Percentiles rank a stretch among this genome's conserved stretches.
Evolutionary conservation across 2,797 vertebrate species (phyloP).

Genomic region (Intellagama lesueurii): DNA sequence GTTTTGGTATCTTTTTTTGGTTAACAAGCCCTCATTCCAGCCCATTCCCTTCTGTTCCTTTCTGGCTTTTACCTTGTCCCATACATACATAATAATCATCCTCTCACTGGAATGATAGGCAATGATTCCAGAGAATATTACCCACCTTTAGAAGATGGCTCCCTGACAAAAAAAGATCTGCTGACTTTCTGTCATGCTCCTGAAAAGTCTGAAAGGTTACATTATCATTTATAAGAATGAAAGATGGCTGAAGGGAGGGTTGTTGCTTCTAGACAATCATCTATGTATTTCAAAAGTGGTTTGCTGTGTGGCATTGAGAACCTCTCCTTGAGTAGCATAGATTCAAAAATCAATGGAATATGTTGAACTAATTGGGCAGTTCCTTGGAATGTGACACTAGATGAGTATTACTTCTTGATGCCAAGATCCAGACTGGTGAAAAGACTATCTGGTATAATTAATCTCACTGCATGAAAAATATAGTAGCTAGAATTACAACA

Average conservation of each 20-base stretch:
- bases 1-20: too few relatives aligned
- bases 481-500: too few relatives aligned
- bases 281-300: neutral
- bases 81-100: constrained; percentile 16
- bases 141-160: neutral
- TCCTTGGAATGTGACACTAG: neutral
- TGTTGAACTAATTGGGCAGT: neutral
- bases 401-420: neutral
- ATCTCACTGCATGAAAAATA: too few relatives aligned
- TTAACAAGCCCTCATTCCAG: too few relatives aligned
- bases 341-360: neutral
- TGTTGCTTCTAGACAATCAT: neutral
- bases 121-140: constrained; percentile 15
- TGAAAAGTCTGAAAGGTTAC: neutral
- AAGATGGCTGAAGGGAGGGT: neutral
- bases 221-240: neutral
- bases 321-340: neutral
- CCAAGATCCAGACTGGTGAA: neutral
- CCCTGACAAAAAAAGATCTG: neutral
- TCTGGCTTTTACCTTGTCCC: too few relatives aligned
- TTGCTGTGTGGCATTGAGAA: neutral
- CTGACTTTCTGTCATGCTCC: constrained; percentile 12
- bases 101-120: constrained; percentile 41
- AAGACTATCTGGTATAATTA: too few relatives aligned
- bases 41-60: too few relatives aligned